A percentile compares a stretch with the other conserved stretches of the same genome.
Conservation (phyloP, 2,113 vertebrate species). For the Cochlearius cochlearius region DNA sequence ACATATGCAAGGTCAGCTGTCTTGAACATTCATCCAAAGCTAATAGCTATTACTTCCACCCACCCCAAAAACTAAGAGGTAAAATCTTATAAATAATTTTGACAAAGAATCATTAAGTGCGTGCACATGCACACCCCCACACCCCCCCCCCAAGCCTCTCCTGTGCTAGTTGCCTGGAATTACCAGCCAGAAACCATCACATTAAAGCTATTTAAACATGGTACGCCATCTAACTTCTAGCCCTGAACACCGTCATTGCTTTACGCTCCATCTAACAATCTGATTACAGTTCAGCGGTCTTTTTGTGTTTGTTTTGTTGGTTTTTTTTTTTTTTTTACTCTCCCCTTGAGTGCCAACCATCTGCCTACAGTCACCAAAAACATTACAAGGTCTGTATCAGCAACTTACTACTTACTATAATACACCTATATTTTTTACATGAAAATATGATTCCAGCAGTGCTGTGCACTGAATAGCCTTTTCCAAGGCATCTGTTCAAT, state of each 20-base stretch:
- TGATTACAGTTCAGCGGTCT: slow-evolving; percentile 41
- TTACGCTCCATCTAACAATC: slow-evolving; percentile 45
- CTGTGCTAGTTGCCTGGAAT: neutral
- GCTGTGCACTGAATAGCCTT: neutral
- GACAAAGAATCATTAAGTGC: neutral
- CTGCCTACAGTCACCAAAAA: slow-evolving; percentile 41
- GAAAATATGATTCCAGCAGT: neutral
- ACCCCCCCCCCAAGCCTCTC: neutral
- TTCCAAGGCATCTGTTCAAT: neutral
- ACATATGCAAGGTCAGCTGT: neutral
- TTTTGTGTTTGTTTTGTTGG: slow-evolving; percentile 17
- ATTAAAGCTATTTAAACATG: slow-evolving; percentile 42
- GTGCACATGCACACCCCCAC: neutral
- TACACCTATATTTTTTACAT: neutral
- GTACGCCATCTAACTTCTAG: neutral
- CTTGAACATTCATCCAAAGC: neutral
- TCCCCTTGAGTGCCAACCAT: slow-evolving; percentile 52
- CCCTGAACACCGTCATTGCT: slow-evolving; percentile 31
- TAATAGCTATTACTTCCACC: neutral
- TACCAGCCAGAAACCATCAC: neutral
- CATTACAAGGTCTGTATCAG: neutral
- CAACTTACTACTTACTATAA: neutral
- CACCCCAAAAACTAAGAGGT: neutral
- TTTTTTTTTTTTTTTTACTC: slow-evolving; percentile 28
- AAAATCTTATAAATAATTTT: slow-evolving; percentile 20